phyloP scores from a whole-genome alignment of 2,888 invertebrate genomes.

The Tetranychus piercei region DNA sequence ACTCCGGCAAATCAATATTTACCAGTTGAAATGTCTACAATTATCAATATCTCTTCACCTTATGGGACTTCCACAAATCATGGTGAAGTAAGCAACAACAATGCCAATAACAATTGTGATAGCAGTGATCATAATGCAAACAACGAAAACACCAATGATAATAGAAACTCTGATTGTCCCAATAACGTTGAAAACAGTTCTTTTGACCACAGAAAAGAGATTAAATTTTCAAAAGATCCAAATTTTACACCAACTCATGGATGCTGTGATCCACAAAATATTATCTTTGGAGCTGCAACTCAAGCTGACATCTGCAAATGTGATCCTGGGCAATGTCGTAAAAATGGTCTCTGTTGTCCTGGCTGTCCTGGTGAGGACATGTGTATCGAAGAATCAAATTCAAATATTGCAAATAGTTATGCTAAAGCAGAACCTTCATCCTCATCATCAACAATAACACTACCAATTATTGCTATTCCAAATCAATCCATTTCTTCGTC shows the following conservation, averaged over 20 bases:
- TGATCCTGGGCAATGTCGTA: slow-evolving; percentile 24
- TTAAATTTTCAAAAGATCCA: not conserved
- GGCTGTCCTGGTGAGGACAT: slow-evolving; percentile 24
- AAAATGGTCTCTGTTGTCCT: slow-evolving; percentile 23
- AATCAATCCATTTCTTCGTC: not conserved
- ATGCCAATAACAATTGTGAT: not conserved
- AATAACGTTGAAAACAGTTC: not conserved
- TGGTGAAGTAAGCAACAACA: not conserved
- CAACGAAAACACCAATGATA: not conserved
- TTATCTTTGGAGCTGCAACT: slow-evolving; percentile 23
- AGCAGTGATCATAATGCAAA: not conserved
- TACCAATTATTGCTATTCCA: not conserved
- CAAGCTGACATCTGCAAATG: slow-evolving; percentile 26
- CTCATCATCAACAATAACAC: too few species aligned
- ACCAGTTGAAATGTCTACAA: not conserved
- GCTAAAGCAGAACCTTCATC: not conserved
- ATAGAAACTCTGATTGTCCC: too few species aligned
- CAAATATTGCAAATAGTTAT: not conserved
- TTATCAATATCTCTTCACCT: not conserved
- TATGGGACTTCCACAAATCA: not conserved
- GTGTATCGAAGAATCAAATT: slow-evolving; percentile 5
- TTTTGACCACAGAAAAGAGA: not conserved
- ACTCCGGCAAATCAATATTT: not conserved
- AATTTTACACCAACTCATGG: not conserved
- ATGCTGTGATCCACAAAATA: slow-evolving; percentile 12